Conservation (phyloP, 2,113 vertebrate genomes). For the Myotis davidii region DNA sequence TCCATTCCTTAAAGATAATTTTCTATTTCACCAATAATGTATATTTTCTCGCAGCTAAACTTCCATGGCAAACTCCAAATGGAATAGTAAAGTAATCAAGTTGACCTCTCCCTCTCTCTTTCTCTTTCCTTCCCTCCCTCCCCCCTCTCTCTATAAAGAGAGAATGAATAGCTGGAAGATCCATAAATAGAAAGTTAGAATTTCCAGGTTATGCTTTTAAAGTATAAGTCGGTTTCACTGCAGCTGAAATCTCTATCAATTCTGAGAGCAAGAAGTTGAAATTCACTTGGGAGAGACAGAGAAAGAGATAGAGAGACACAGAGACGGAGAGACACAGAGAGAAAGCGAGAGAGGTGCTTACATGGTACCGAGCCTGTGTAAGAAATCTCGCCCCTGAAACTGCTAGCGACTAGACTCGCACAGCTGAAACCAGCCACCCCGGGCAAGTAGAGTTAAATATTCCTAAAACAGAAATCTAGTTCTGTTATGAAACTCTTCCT, state of each 20-base stretch:
- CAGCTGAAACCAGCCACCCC: constrained; percentile 64
- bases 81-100: not conserved
- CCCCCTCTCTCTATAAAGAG: not conserved
- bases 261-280: constrained; percentile 37
- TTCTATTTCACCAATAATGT: constrained; percentile 17
- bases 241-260: constrained; percentile 21
- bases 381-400: not conserved
- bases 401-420: constrained; percentile 36
- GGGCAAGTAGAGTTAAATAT: constrained; percentile 72
- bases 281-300: not conserved
- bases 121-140: too few species aligned
- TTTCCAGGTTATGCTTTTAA: constrained; percentile 51
- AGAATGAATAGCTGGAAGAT: constrained; percentile 11
- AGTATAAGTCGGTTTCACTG: constrained; percentile 40
- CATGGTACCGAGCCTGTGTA: constrained; percentile 4
- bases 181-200: constrained; percentile 42
- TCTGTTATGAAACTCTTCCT: constrained; percentile 80
- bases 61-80: constrained; percentile 6
- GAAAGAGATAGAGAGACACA: not conserved
- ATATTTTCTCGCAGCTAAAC: constrained; percentile 8
- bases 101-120: not conserved
- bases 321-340: not conserved
- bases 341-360: not conserved
- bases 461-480: constrained; percentile 77
- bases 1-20: constrained; percentile 35